Evolutionary conservation across 2,888 invertebrate species (phyloP).

Genomic region (Neuroscelio doddi): DNA sequence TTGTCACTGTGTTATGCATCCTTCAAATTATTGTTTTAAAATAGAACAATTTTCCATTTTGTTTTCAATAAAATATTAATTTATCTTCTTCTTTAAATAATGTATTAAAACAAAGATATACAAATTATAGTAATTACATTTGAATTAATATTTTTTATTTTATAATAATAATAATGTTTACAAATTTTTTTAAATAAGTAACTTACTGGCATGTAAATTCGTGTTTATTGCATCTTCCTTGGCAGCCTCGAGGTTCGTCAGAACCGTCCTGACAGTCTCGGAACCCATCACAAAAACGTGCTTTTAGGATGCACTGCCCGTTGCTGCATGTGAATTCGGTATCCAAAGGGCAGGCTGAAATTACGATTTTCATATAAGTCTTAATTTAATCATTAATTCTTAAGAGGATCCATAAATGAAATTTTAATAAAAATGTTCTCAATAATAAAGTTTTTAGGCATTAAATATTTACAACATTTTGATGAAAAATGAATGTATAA

Average conservation of each 20-base stretch:
- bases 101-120: too few species aligned
- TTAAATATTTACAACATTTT: too few species aligned
- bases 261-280: slow-evolving; percentile 80
- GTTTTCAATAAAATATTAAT: too few species aligned
- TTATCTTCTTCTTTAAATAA: too few species aligned
- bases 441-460: too few species aligned
- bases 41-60: too few species aligned
- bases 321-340: slow-evolving; percentile 77
- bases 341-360: slow-evolving; percentile 74
- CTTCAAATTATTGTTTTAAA: too few species aligned
- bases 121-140: too few species aligned
- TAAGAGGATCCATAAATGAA: too few species aligned
- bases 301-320: slow-evolving; percentile 77
- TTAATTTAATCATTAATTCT: not conserved
- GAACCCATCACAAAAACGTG: slow-evolving; percentile 78
- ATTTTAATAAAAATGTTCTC: too few species aligned
- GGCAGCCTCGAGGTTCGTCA: slow-evolving; percentile 79
- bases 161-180: slow-evolving; percentile 1
- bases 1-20: slow-evolving; percentile 16
- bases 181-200: not conserved
- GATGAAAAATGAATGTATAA: too few species aligned
- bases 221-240: slow-evolving; percentile 68
- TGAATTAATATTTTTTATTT: too few species aligned
- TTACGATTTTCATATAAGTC: slow-evolving; percentile 37
- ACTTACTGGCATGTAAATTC: slow-evolving; percentile 69